Percentiles rank a stretch among this genome's conserved stretches.
These are phyloP conservation scores for Gnathonemus echidnorhynchus DNA, from an alignment of 2,113 vertebrate genomes.

Conservation along the genomic window DNA sequence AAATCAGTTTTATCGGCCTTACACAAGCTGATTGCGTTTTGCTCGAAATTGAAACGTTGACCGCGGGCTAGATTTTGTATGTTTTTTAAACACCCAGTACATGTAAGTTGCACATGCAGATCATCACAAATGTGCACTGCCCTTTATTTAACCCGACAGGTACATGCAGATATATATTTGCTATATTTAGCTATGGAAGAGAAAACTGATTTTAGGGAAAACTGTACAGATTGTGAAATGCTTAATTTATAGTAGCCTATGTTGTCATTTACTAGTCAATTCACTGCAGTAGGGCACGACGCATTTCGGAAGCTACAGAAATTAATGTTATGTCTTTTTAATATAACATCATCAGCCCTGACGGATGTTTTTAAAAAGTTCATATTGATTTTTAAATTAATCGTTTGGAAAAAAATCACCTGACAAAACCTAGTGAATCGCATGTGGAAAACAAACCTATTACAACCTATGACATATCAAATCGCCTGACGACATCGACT, in stretches of 20 bases:
- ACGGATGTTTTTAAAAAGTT: neutral
- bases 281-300: neutral
- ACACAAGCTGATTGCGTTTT: neutral
- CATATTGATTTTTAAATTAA: neutral
- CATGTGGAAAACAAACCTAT: neutral
- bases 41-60: neutral
- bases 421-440: neutral
- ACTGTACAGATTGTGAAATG: neutral
- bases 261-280: neutral
- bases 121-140: slow-evolving; percentile 14
- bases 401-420: neutral
- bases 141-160: slow-evolving; percentile 32
- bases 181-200: slow-evolving; percentile 1
- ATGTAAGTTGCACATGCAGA: slow-evolving; percentile 22
- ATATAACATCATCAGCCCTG: neutral
- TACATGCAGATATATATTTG: neutral
- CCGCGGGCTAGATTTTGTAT: neutral
- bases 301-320: neutral
- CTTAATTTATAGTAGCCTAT: neutral
- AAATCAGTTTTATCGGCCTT: neutral
- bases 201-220: neutral
- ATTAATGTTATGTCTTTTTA: neutral
- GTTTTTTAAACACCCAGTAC: slow-evolving; percentile 12
- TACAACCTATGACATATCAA: neutral
- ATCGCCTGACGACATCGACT: neutral